A percentile compares a stretch with the other conserved stretches of the same genome.
Evolutionary conservation across 2,888 invertebrate species (phyloP).

Genomic region (Camponotus fellah): DNA sequence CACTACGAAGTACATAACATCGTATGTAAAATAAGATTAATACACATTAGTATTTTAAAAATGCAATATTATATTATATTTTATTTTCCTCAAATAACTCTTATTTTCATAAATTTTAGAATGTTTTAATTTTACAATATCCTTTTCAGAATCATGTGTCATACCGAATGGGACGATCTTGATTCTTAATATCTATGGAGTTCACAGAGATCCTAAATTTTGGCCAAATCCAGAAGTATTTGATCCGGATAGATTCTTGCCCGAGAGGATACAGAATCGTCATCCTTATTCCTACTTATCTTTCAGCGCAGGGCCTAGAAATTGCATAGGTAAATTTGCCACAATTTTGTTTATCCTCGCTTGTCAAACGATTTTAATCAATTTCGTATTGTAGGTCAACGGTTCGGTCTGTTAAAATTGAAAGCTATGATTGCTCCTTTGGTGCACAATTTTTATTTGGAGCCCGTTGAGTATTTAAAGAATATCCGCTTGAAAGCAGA

Average conservation of each 20-base stretch:
- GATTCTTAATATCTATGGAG: constrained; percentile 61
- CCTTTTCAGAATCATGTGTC: constrained; percentile 85
- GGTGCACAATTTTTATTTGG: constrained; percentile 76
- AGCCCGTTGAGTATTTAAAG: constrained; percentile 75
- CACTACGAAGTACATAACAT: neutral
- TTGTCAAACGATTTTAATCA: constrained; percentile 53
- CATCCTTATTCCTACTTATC: constrained; percentile 90
- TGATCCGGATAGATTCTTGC: constrained; percentile 90
- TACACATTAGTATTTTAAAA: neutral
- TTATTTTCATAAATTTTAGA: neutral
- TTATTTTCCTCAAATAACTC: too few relatives aligned
- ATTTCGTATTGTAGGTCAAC: constrained; percentile 59
- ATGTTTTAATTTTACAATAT: neutral
- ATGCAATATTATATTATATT: too few relatives aligned
- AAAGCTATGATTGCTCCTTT: constrained; percentile 74
- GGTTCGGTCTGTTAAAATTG: constrained; percentile 77
- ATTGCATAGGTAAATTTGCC: constrained; percentile 85
- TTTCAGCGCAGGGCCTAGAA: constrained; percentile 90
- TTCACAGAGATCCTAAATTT: constrained; percentile 89
- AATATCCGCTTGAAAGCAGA: constrained; percentile 70
- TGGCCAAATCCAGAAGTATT: constrained; percentile 90
- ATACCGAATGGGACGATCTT: constrained; percentile 87
- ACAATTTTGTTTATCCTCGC: neutral
- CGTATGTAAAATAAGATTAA: neutral
- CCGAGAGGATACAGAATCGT: constrained; percentile 86